These are phyloP conservation scores for Hafferia zeledoni DNA, from an alignment of 2,797 vertebrate genomes.

Conservation along the genomic window DNA sequence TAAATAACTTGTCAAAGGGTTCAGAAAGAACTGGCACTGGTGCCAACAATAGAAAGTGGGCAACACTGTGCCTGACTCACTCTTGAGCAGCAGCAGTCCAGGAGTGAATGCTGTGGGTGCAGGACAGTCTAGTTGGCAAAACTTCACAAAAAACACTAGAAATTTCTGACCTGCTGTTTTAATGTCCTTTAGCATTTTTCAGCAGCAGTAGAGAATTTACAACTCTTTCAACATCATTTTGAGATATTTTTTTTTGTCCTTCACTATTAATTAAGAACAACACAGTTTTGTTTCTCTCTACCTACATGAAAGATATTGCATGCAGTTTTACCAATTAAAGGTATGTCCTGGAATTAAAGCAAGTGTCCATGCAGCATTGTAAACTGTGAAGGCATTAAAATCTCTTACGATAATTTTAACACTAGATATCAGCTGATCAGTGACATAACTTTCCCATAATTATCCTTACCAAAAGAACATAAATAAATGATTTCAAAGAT, in stretches of 20 bases:
- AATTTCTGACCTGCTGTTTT: slow-evolving; percentile 41
- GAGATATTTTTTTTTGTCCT: not conserved
- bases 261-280: slow-evolving; percentile 18
- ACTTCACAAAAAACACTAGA: slow-evolving; percentile 32
- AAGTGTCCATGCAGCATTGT: slow-evolving; percentile 42
- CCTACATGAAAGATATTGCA: slow-evolving; percentile 44
- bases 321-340: slow-evolving; percentile 43
- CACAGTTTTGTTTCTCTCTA: slow-evolving; percentile 57
- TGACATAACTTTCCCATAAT: not conserved
- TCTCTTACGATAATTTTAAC: not conserved
- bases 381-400: slow-evolving; percentile 33
- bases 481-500: slow-evolving; percentile 26
- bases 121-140: not conserved
- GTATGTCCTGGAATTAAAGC: slow-evolving; percentile 43
- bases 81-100: not conserved
- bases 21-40: not conserved
- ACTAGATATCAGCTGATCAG: slow-evolving; percentile 11
- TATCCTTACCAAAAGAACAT: slow-evolving; percentile 4
- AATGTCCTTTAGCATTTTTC: slow-evolving; percentile 14
- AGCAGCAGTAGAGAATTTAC: slow-evolving; percentile 33
- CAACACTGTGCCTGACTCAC: not conserved
- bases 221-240: not conserved
- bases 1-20: slow-evolving; percentile 33
- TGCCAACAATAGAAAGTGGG: not conserved
- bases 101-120: not conserved